Conservation (phyloP, 2,888 invertebrate species). For the Busseola fusca region DNA sequence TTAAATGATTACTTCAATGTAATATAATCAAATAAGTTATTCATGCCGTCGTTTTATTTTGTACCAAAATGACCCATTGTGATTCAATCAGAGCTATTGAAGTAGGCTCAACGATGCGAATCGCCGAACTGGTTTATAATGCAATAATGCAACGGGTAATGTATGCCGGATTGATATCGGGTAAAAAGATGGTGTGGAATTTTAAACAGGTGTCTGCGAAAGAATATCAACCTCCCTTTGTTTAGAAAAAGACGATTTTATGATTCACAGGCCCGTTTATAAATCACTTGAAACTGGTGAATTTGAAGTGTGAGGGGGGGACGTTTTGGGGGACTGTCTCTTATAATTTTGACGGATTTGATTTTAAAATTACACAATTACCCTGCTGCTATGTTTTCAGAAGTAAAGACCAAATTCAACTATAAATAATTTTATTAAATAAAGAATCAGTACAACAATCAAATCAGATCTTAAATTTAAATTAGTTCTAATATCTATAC, state of each 20-base stretch:
- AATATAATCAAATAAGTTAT: slow-evolving; percentile 47
- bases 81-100: slow-evolving; percentile 24
- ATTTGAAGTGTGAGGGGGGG: neutral
- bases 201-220: slow-evolving; percentile 30
- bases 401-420: slow-evolving; percentile 11
- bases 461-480: slow-evolving; percentile 58
- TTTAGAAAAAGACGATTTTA: neutral
- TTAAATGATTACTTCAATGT: slow-evolving; percentile 32
- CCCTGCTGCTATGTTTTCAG: slow-evolving; percentile 1
- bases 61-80: slow-evolving; percentile 23
- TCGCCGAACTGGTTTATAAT: slow-evolving; percentile 40
- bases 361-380: too few species aligned
- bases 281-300: neutral
- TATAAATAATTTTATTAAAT: slow-evolving; percentile 49
- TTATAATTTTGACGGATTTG: neutral
- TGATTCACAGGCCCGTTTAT: neutral
- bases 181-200: slow-evolving; percentile 20
- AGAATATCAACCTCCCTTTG: neutral
- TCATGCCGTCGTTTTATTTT: slow-evolving; percentile 38
- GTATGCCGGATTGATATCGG: slow-evolving; percentile 36
- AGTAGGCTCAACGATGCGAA: slow-evolving; percentile 26
- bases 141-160: slow-evolving; percentile 20
- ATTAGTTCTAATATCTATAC: slow-evolving; percentile 33
- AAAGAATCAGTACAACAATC: slow-evolving; percentile 60
- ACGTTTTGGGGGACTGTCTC: neutral